These are phyloP conservation scores for Odontomachus brunneus DNA, from an alignment of 1,140 invertebrate species.

Conservation along the genomic window DNA sequence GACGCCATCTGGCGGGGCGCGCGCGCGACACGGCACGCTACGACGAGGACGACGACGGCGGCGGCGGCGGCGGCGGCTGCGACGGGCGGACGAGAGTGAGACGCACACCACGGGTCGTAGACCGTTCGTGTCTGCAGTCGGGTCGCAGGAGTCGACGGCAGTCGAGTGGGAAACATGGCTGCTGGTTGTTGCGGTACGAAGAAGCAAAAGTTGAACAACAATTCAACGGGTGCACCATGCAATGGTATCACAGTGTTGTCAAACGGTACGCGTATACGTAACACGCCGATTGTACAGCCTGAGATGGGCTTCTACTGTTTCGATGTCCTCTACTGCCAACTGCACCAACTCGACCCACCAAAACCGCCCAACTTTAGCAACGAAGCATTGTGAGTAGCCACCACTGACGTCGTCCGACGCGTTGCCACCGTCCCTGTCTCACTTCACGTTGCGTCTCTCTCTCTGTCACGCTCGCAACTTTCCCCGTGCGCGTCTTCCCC, in stretches of 20 bases:
- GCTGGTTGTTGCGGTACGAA: constrained; percentile 95
- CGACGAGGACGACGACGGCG: constrained; percentile 29
- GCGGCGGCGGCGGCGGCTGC: constrained; percentile 30
- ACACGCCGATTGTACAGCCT: constrained; percentile 90
- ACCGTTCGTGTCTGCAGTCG: constrained; percentile 41
- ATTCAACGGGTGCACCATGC: constrained; percentile 87
- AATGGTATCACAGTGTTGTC: constrained; percentile 83
- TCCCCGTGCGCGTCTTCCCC: background rate
- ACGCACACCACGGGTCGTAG: constrained; percentile 46
- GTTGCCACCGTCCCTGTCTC: background rate
- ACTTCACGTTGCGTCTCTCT: background rate
- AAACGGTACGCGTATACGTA: constrained; percentile 80
- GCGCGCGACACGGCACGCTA: constrained; percentile 53
- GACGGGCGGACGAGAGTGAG: constrained; percentile 40
- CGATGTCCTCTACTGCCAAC: constrained; percentile 97
- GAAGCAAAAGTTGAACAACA: constrained; percentile 93
- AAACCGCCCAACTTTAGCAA: constrained; percentile 96
- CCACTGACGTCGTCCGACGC: background rate
- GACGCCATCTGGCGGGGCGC: constrained; percentile 65
- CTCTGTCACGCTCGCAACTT: background rate
- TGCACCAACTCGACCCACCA: constrained; percentile 96
- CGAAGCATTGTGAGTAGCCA: constrained; percentile 95
- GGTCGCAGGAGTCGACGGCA: constrained; percentile 37
- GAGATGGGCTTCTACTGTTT: constrained; percentile 99
- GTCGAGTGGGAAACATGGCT: constrained; percentile 87